Conservation (phyloP, 2,113 vertebrate species). For the Isurus oxyrinchus region DNA sequence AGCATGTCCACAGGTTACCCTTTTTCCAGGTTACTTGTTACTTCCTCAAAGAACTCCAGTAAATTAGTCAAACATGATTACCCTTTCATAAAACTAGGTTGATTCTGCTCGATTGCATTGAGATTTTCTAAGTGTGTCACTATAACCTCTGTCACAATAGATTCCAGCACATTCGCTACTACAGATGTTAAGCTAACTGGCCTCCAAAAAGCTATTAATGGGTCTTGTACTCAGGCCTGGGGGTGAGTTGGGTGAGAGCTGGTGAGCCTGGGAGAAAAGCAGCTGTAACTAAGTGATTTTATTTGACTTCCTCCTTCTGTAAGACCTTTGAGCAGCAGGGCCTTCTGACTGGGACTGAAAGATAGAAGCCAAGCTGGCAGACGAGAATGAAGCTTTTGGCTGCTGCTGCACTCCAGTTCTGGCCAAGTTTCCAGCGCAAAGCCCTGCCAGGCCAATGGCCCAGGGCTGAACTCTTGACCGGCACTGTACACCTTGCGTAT, state of each 20-base stretch:
- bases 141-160: no score
- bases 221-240: neutral
- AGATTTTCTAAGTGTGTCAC: no score
- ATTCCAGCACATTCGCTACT: no score
- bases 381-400: neutral
- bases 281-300: neutral
- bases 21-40: no score
- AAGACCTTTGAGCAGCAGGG: neutral
- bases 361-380: neutral
- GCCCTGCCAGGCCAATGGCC: neutral
- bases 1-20: no score
- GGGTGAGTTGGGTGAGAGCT: neutral
- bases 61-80: no score
- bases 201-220: neutral
- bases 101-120: no score
- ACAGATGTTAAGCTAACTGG: no score
- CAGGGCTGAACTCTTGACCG: neutral
- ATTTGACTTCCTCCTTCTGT: neutral
- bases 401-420: neutral
- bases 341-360: neutral
- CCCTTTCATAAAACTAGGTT: no score
- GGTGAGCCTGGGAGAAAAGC: neutral
- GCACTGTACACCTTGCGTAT: neutral
- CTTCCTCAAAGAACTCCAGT: no score
- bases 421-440: neutral